Percentiles rank a stretch among this genome's conserved stretches.
Evolutionary conservation across 2,888 invertebrate species (phyloP).

Genomic region (Phalangium opilio): DNA sequence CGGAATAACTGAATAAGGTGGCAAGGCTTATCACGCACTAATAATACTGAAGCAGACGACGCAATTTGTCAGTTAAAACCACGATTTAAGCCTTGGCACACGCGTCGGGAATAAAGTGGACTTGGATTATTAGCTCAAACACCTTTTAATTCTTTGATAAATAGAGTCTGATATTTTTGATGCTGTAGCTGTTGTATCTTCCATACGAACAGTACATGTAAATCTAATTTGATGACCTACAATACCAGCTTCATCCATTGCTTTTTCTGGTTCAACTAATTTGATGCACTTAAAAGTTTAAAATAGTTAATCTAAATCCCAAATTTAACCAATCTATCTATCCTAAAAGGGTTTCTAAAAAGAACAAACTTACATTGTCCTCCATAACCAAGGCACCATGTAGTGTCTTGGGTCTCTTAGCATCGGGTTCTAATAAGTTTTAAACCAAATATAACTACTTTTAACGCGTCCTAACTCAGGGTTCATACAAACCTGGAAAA

Average conservation of each 20-base stretch:
- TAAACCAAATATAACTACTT: too few species aligned
- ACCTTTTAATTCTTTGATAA: conserved; percentile 53
- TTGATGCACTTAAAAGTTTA: background rate
- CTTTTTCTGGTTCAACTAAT: conserved; percentile 73
- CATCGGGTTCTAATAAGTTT: background rate
- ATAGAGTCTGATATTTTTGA: conserved; percentile 63
- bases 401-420: conserved; percentile 66
- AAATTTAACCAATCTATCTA: too few species aligned
- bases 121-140: background rate
- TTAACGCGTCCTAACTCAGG: too few species aligned
- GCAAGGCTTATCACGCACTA: too few species aligned
- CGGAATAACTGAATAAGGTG: too few species aligned
- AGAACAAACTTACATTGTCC: conserved; percentile 42
- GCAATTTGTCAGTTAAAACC: background rate
- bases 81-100: too few species aligned
- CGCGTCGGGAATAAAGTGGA: background rate
- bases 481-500: too few species aligned
- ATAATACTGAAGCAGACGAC: background rate
- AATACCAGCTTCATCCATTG: conserved; percentile 67
- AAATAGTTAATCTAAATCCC: conserved; percentile 6
- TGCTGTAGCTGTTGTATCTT: conserved; percentile 52
- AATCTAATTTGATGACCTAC: conserved; percentile 55
- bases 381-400: conserved; percentile 82
- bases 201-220: conserved; percentile 73
- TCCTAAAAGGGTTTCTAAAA: too few species aligned